Evolutionary conservation across 1,140 invertebrate species (phyloP), one percentile per base, ranked within the genome.

Genomic region (Penaeus vannamei): DNA sequence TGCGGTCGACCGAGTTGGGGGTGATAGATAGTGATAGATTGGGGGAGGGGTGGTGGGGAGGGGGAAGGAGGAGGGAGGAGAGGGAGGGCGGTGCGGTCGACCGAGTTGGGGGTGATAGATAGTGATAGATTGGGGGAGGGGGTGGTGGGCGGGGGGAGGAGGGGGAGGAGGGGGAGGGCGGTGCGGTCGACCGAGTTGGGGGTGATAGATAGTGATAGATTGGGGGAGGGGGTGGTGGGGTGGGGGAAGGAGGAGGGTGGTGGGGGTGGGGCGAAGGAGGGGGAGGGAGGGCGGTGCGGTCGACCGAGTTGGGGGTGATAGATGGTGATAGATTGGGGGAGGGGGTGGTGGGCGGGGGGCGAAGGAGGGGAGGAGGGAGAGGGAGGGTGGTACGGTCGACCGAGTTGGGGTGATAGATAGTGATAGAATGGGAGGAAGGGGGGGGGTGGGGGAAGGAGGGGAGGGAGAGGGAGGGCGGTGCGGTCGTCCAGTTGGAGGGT

Each of bases 1-100:
- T 17, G 42, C 46, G 59, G 84, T 84, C 64, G 23, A 69, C 10
- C 3, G 42, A 5, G 42, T 46, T 46, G 42, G 42, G 3, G 42
- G 10, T 46, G 42, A 46, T 46, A n/a, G 42, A 3, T 10, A 10
- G 42, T 46, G 42, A 46, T 46, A 19, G 62, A 17, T 19, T 64
- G n/a, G n/a, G n/a, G n/a, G n/a, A n/a, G n/a, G n/a, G n/a, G n/a
- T n/a, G n/a, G n/a, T n/a, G n/a, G n/a, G n/a, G n/a, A n/a, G 17
- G n/a, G 17, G 62, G 62, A 17, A 17, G 62, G n/a, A 17, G 62
- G 62, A 19, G n/a, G 62, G 62, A n/a, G 62, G 62, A n/a, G n/a
- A 64, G 62, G 62, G 62, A 64, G n/a, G 62, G 62, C 17, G n/a
- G n/a, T 17, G 42, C 46, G 59, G 84, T 84, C 64, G 23, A 69